Percentiles rank a stretch among this genome's conserved stretches.
These are phyloP conservation scores for Microtus ochrogaster DNA, from an alignment of 2,113 vertebrate genomes.

Conservation along the genomic window DNA sequence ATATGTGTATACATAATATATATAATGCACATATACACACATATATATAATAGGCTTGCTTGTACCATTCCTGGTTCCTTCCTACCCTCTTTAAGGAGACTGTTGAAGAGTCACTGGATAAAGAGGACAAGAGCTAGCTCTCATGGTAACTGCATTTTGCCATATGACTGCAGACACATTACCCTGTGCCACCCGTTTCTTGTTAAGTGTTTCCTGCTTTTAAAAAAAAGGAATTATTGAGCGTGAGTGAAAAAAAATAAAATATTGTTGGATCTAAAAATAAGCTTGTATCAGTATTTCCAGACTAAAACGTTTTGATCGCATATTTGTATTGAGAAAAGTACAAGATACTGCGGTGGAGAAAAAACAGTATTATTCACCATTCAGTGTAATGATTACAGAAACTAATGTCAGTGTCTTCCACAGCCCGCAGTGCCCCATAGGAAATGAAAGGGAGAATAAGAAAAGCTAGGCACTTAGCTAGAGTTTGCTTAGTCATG, in stretches of 20 bases:
- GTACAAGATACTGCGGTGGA: not conserved
- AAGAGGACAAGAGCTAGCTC: not conserved
- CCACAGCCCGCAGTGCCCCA: not conserved
- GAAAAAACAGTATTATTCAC: not conserved
- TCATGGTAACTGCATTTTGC: not conserved
- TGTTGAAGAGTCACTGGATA: not conserved
- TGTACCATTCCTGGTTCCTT: not conserved
- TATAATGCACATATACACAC: no score
- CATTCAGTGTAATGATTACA: not conserved
- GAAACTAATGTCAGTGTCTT: conserved; percentile 26
- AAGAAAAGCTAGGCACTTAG: not conserved
- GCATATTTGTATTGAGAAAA: not conserved
- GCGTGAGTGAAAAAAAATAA: not conserved
- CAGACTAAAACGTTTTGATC: not conserved
- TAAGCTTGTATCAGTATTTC: not conserved
- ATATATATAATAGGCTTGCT: not conserved
- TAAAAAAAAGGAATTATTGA: not conserved
- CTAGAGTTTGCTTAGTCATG: not conserved
- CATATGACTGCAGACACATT: not conserved
- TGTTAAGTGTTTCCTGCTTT: not conserved
- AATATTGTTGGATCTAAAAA: not conserved
- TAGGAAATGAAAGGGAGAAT: not conserved
- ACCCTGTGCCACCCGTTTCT: not conserved
- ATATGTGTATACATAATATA: not conserved
- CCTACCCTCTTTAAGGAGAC: not conserved